These are phyloP conservation scores for Nibea coibor DNA, from an alignment of 2,113 vertebrate species.

Conservation along the genomic window DNA sequence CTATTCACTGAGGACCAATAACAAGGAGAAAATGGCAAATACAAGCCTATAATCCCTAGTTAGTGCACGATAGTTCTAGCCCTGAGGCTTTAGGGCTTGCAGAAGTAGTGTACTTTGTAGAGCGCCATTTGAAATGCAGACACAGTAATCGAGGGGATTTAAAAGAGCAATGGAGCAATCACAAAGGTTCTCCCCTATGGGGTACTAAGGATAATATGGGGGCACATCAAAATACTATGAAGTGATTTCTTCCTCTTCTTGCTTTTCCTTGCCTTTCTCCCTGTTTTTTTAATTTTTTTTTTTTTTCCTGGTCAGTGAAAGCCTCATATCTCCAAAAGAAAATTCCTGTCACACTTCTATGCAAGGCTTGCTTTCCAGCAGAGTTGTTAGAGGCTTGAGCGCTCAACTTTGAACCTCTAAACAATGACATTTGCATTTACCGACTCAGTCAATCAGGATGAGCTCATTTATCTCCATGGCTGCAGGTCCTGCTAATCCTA, in stretches of 20 bases:
- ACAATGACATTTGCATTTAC: slow-evolving; percentile 17
- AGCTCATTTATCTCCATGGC: slow-evolving; percentile 2
- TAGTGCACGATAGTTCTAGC: slow-evolving; percentile 68
- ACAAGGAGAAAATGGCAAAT: slow-evolving; percentile 76
- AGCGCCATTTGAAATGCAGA: slow-evolving; percentile 75
- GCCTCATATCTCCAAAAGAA: slow-evolving; percentile 26
- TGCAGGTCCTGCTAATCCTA: slow-evolving; percentile 11
- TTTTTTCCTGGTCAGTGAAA: slow-evolving; percentile 18
- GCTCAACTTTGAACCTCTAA: slow-evolving; percentile 45
- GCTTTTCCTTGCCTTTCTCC: slow-evolving; percentile 40
- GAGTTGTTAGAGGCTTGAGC: slow-evolving; percentile 26
- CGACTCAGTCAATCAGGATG: slow-evolving; percentile 28
- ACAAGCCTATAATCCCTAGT: slow-evolving; percentile 79
- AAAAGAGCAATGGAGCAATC: slow-evolving; percentile 74
- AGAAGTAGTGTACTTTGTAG: slow-evolving; percentile 70
- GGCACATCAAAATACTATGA: slow-evolving; percentile 62
- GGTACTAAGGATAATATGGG: slow-evolving; percentile 61
- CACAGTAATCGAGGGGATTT: slow-evolving; percentile 75
- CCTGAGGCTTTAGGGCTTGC: slow-evolving; percentile 63
- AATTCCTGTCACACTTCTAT: slow-evolving; percentile 10
- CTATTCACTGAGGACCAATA: slow-evolving; percentile 71
- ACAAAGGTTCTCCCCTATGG: slow-evolving; percentile 61
- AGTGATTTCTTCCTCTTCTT: slow-evolving; percentile 51
- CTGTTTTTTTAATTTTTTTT: slow-evolving; percentile 19
- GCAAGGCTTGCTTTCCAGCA: slow-evolving; percentile 4